phyloP scores from a whole-genome alignment of 2,113 vertebrate species.

The Panthera tigris region DNA sequence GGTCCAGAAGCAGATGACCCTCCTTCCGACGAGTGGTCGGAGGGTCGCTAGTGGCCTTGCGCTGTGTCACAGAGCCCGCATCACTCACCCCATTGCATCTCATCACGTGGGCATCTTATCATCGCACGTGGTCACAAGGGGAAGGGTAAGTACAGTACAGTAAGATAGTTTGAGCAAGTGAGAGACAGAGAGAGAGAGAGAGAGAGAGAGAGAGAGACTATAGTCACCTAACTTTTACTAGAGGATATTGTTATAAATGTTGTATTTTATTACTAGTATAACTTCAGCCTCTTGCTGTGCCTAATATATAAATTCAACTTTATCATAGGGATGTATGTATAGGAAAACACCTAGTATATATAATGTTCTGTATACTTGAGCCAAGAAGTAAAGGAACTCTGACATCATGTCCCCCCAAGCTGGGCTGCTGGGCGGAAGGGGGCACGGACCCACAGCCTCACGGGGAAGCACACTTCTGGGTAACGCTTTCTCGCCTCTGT shows the following conservation, averaged over 20 bases:
- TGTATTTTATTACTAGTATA: not conserved
- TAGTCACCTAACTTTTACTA: not conserved
- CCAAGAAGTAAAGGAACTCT: not conserved
- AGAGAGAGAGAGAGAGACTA: not conserved
- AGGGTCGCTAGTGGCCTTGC: not conserved
- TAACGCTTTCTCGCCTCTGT: accelerated
- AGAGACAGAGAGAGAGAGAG: not conserved
- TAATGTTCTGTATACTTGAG: not conserved
- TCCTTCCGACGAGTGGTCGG: not conserved
- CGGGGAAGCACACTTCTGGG: accelerated
- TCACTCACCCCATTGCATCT: not conserved
- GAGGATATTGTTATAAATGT: not conserved
- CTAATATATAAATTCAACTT: not conserved
- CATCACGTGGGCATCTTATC: too few relatives aligned
- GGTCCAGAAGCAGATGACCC: not conserved
- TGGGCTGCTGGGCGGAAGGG: accelerated
- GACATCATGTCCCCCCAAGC: accelerated
- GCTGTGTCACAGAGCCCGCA: not conserved
- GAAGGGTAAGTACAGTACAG: not conserved
- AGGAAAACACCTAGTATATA: not conserved
- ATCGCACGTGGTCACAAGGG: not conserved
- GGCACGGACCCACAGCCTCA: accelerated
- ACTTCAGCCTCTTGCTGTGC: not conserved
- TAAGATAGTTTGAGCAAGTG: too few relatives aligned
- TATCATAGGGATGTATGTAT: not conserved